phyloP scores from a whole-genome alignment of 2,888 invertebrate species.

The Pyrrhia umbra region DNA sequence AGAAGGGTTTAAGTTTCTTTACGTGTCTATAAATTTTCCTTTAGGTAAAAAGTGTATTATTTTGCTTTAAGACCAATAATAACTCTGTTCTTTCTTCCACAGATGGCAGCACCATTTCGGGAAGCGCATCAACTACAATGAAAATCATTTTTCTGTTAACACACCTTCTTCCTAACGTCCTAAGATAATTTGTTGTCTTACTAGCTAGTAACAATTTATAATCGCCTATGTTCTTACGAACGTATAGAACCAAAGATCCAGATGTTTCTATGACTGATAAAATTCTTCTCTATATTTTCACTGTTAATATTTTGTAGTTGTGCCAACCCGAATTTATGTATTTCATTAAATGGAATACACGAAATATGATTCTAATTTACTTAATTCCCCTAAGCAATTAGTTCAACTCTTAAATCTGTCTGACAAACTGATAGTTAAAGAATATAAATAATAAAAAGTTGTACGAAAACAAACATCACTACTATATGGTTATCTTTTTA shows the following conservation, averaged over 20 bases:
- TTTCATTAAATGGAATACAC: slow-evolving; percentile 87
- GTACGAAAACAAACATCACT: slow-evolving; percentile 11
- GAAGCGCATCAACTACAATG: slow-evolving; percentile 47
- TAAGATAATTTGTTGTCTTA: slow-evolving; percentile 68
- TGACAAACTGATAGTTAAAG: slow-evolving; percentile 34
- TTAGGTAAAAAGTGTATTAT: not conserved
- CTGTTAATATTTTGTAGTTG: slow-evolving; percentile 86
- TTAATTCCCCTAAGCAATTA: slow-evolving; percentile 51
- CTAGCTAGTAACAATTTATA: slow-evolving; percentile 65
- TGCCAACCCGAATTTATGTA: slow-evolving; percentile 90
- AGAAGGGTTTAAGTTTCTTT: too few relatives aligned
- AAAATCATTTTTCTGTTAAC: slow-evolving; percentile 59
- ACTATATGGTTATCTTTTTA: slow-evolving; percentile 29
- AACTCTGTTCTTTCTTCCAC: slow-evolving; percentile 57
- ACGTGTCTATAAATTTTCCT: not conserved
- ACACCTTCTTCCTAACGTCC: slow-evolving; percentile 61
- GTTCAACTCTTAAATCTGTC: slow-evolving; percentile 38
- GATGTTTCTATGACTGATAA: slow-evolving; percentile 78
- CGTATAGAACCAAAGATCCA: slow-evolving; percentile 63
- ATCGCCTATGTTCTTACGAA: slow-evolving; percentile 63
- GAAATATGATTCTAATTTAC: slow-evolving; percentile 61
- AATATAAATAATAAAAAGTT: slow-evolving; percentile 41
- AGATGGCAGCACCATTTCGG: slow-evolving; percentile 55
- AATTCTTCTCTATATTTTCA: slow-evolving; percentile 81
- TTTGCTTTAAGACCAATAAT: not conserved